These are phyloP conservation scores for Pantherophis alleghaniensis DNA, from an alignment of 2,797 vertebrate genomes.

Conservation along the genomic window DNA sequence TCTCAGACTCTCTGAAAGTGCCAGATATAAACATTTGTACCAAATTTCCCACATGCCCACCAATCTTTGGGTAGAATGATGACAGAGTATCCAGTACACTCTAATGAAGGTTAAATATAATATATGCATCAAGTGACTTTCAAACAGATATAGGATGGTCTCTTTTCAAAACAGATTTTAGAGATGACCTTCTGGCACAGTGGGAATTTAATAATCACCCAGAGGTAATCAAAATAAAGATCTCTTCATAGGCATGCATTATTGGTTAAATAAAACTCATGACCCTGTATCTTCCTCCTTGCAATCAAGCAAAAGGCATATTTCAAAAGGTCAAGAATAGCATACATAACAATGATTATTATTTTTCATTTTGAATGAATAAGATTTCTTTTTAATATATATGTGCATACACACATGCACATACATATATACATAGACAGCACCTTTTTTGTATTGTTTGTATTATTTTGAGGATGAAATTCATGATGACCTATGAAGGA, in stretches of 20 bases:
- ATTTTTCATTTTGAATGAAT: neutral
- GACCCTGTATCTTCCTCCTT: neutral
- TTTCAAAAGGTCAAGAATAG: neutral
- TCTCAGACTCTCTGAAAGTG: neutral
- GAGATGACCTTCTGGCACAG: neutral
- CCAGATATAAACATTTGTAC: neutral
- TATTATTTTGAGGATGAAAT: neutral
- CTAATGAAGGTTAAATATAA: neutral
- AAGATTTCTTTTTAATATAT: neutral
- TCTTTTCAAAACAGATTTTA: neutral
- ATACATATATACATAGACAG: neutral
- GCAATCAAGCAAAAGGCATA: neutral
- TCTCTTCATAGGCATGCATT: neutral
- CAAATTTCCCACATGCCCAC: neutral
- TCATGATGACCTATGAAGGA: neutral
- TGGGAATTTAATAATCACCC: neutral
- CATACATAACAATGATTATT: neutral
- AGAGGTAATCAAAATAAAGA: neutral
- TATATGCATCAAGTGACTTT: neutral
- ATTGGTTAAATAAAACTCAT: neutral
- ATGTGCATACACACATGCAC: neutral
- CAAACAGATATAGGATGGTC: neutral
- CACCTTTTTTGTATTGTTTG: neutral
- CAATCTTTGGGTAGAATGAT: neutral
- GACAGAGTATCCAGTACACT: neutral